phyloP scores from a whole-genome alignment of 2,888 invertebrate species.

The Choreutis nemorana region DNA sequence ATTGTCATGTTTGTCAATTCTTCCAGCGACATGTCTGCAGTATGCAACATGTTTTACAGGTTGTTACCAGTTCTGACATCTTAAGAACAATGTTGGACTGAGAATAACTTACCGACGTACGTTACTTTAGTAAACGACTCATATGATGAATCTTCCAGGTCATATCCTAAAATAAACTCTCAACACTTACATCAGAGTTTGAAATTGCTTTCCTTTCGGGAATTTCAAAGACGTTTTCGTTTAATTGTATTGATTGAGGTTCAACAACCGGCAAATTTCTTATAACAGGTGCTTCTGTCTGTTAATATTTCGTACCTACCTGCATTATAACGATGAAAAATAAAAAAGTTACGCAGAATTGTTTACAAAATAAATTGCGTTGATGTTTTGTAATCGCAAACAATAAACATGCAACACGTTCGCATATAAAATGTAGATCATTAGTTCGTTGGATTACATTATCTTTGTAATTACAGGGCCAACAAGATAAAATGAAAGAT shows the following conservation, averaged over 20 bases:
- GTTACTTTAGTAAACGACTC: too few species aligned
- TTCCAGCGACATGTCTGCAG: constrained; percentile 16
- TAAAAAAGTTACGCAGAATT: constrained; percentile 8
- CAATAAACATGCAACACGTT: constrained; percentile 5
- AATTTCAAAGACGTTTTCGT: too few species aligned
- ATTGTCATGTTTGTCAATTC: constrained; percentile 42
- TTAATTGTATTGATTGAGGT: constrained; percentile 24
- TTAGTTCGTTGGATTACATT: constrained; percentile 22
- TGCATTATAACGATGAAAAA: constrained; percentile 1
- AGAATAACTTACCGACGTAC: too few species aligned
- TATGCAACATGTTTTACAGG: constrained; percentile 50
- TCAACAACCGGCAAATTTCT: constrained; percentile 17
- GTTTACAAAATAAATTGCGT: constrained; percentile 12
- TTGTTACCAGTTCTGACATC: too few species aligned
- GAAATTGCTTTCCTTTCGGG: too few species aligned
- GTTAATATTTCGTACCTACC: background rate
- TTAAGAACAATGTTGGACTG: too few species aligned
- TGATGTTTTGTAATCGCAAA: constrained; percentile 3
- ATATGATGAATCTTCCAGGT: too few species aligned
- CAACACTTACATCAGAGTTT: too few species aligned
- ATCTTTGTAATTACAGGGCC: constrained; percentile 32
- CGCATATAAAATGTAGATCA: constrained; percentile 20
- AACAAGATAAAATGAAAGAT: constrained; percentile 33
- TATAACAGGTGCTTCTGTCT: background rate
- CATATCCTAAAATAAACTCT: too few species aligned